Evolutionary conservation across 2,113 vertebrate genomes (phyloP).

Genomic region (Emberiza fucata): DNA sequence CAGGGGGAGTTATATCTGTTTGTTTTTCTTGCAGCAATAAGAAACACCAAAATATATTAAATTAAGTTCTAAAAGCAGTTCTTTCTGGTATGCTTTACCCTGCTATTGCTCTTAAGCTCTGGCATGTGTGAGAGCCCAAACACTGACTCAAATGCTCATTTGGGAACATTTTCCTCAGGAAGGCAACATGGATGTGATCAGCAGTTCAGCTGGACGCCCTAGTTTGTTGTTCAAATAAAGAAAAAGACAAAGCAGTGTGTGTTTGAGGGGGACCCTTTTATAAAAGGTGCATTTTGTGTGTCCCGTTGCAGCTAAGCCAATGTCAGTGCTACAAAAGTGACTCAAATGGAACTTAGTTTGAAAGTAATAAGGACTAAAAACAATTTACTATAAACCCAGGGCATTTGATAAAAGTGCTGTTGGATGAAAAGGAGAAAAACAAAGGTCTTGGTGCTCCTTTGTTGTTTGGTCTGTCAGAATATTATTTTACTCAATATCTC

Average conservation of each 20-base stretch:
- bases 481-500: neutral
- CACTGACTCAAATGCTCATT: neutral
- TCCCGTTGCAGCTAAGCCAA: neutral
- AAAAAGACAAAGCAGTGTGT: neutral
- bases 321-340: neutral
- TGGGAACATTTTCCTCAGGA: neutral
- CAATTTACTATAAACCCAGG: neutral
- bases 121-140: neutral
- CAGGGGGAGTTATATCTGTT: fast-evolving
- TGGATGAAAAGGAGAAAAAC: neutral
- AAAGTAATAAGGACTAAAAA: neutral
- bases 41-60: neutral
- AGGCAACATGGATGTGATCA: neutral
- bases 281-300: neutral
- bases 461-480: neutral
- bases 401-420: neutral
- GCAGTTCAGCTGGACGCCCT: neutral
- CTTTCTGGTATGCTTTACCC: neutral
- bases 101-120: neutral
- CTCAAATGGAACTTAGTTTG: neutral
- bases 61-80: neutral
- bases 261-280: neutral
- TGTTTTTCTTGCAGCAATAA: neutral
- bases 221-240: neutral
- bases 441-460: neutral